Conservation (phyloP, 2,113 vertebrate species). For the Mesoclemmys tuberculata region DNA sequence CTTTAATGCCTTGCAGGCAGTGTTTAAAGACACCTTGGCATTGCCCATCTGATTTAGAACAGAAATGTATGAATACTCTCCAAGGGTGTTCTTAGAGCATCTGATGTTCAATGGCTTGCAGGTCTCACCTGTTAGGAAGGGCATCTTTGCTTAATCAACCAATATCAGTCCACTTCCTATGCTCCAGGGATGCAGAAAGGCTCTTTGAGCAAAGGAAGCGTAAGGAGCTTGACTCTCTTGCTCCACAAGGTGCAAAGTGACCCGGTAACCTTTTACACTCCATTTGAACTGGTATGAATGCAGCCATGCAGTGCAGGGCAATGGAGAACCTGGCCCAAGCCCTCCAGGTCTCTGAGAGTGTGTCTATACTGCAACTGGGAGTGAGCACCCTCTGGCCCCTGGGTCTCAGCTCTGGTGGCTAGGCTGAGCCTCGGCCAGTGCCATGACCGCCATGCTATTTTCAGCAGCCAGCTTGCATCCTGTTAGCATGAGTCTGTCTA, state of each 20-base stretch:
- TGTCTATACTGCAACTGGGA: too few relatives aligned
- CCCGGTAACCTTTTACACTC: too few relatives aligned
- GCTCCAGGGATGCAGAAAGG: neutral
- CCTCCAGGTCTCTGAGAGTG: neutral
- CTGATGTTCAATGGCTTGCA: neutral
- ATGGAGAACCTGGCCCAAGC: neutral
- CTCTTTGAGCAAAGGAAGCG: neutral
- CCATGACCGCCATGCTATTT: too few relatives aligned
- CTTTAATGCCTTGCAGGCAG: neutral
- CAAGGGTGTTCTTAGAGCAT: neutral
- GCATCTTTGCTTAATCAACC: neutral
- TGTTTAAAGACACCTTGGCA: neutral
- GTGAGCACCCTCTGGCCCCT: too few relatives aligned
- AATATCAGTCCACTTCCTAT: neutral
- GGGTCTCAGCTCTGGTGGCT: too few relatives aligned
- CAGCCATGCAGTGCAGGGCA: neutral
- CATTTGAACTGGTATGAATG: neutral
- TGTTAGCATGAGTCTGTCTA: too few relatives aligned
- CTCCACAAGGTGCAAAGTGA: too few relatives aligned
- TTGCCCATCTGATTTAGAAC: neutral
- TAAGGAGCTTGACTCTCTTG: neutral
- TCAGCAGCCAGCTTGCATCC: too few relatives aligned
- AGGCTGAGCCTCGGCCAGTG: too few relatives aligned
- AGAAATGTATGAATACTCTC: neutral
- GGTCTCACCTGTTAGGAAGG: neutral